Base-by-base conservation (phyloP, 2,797 vertebrate genomes). In the Fringilla coelebs region DNA sequence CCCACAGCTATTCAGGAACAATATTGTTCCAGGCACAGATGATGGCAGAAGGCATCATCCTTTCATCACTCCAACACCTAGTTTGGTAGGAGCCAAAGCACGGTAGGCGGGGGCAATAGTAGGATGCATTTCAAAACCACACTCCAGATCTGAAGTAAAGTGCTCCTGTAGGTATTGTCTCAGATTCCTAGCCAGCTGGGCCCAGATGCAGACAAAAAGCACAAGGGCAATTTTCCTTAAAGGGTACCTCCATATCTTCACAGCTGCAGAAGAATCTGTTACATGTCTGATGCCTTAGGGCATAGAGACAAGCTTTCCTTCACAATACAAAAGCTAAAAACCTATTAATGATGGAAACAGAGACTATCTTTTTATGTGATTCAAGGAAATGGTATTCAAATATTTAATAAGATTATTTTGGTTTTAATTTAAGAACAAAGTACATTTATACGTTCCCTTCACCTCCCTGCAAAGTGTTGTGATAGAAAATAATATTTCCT, bases 31-130 rank as follows among this genome's bases (percentile, higher is more conserved):
- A 71, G 11, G 26, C 31, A 38, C 3, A 40, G 36, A 52, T 31
- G 28, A 31, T 2, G 24, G 40, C 40, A 94, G 60, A 85, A 85
- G 28, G 8, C 51, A 62, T 36, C 49, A 52, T 11, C 29, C 25
- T 43, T 58, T 70, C 41, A 29, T 25, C 6, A 24, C 17, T 41
- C 7, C 7, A 68, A 57, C 32, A 40, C 8, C n/a, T 36, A 8
- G 8, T 6, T 13, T 34, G 32, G 10, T 36, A 83, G 38, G 32
- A 58, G 45, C 4, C 6, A 40, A 82, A 76, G 34, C 19, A 45
- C 0, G 2, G 7, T 17, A 88, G 61, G 34, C 4, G 17, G 14
- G 4, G 11, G 70, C 13, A 72, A 26, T 0, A 52, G 34, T 3
- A 46, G 11, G 11, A 51, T 62, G 36, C 60, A 26, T 48, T 62